Percentiles rank a stretch among this genome's conserved stretches.
These are phyloP conservation scores for Drosophila ficusphila DNA, from an alignment of 1,140 invertebrate species.

Conservation along the genomic window DNA sequence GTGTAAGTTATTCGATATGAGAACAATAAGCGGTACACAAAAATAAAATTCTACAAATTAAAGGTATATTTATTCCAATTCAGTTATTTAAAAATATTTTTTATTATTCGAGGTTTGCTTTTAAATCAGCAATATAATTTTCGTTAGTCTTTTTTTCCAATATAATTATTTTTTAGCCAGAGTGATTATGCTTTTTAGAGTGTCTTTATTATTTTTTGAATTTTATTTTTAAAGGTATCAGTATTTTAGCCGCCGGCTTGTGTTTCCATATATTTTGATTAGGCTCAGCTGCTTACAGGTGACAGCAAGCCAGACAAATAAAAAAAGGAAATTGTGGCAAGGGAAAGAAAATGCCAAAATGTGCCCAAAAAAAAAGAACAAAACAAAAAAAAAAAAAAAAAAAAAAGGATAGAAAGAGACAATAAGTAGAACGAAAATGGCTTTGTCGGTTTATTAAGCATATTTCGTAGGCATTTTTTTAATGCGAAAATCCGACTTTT, in stretches of 20 bases:
- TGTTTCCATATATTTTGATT: slow-evolving; percentile 41
- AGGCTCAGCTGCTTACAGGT: slow-evolving; percentile 30
- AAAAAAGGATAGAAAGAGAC: neutral
- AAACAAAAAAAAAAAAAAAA: slow-evolving; percentile 18
- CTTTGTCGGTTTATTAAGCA: slow-evolving; percentile 64
- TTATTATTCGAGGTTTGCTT: neutral
- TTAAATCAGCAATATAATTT: neutral
- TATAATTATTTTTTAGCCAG: neutral
- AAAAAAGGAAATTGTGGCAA: neutral
- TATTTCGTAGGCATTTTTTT: slow-evolving; percentile 51
- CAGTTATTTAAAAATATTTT: neutral
- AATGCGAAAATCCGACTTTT: slow-evolving; percentile 48
- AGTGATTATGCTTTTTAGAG: slow-evolving; percentile 1
- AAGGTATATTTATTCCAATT: neutral
- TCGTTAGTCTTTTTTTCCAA: too few species aligned
- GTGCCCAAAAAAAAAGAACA: neutral
- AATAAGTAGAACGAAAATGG: slow-evolving; percentile 48
- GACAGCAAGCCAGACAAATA: neutral
- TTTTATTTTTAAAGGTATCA: neutral
- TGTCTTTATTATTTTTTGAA: neutral
- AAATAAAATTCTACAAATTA: neutral
- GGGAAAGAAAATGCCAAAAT: neutral
- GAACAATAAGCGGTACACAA: neutral
- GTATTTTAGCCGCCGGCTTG: neutral
- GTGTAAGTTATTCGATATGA: neutral